phyloP scores from a whole-genome alignment of 2,797 vertebrate genomes.

The Sebastes aleutianus region DNA sequence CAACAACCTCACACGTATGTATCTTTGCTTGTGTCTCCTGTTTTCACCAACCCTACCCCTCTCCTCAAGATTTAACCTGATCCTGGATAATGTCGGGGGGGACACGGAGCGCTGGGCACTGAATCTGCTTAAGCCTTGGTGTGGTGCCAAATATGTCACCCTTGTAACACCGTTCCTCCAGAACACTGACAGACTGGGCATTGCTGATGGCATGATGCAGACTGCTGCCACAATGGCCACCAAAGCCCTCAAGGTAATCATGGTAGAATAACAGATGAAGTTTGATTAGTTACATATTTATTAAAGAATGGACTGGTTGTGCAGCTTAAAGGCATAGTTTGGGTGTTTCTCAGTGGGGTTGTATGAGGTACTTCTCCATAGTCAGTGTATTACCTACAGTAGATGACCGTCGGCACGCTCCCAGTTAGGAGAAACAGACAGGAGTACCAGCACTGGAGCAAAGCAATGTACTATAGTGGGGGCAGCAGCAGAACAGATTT shows the following conservation, averaged over 20 bases:
- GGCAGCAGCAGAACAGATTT: background rate
- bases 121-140: constrained; percentile 91
- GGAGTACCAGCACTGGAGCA: background rate
- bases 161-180: constrained; percentile 94
- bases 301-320: background rate
- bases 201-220: constrained; percentile 94
- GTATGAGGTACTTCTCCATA: background rate
- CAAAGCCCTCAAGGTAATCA: constrained; percentile 89
- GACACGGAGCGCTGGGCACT: constrained; percentile 90
- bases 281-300: background rate
- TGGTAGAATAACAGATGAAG: background rate
- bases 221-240: constrained; percentile 86
- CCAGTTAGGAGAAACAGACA: background rate
- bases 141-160: constrained; percentile 92
- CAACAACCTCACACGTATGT: too few relatives aligned
- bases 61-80: constrained; percentile 90
- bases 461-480: background rate
- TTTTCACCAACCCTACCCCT: background rate
- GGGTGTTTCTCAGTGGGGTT: too few relatives aligned
- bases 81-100: constrained; percentile 94
- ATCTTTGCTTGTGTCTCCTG: background rate
- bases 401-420: too few relatives aligned
- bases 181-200: constrained; percentile 90
- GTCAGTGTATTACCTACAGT: background rate
- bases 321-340: too few relatives aligned